These are phyloP conservation scores for Kryptopterus vitreolus DNA, from an alignment of 2,797 vertebrate species.

Conservation along the genomic window DNA sequence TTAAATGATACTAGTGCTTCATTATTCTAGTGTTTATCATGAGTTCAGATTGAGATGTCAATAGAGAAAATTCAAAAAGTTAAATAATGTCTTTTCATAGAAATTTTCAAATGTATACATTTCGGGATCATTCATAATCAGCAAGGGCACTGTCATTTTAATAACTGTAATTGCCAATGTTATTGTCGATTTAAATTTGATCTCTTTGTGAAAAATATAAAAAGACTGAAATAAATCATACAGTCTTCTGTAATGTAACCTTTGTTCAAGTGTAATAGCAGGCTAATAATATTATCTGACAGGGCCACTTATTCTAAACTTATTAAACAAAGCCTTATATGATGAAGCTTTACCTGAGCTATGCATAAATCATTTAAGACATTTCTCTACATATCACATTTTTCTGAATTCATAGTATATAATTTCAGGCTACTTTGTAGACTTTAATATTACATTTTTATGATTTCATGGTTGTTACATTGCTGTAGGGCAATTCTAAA, in stretches of 20 bases:
- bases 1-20: slow-evolving; percentile 11
- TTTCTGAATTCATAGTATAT: not conserved
- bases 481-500: slow-evolving; percentile 8
- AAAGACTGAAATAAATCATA: not conserved
- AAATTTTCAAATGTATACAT: not conserved
- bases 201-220: not conserved
- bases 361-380: slow-evolving; percentile 7
- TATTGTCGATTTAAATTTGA: not conserved
- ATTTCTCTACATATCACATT: slow-evolving; percentile 5
- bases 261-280: not conserved
- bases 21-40: not conserved
- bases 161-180: not conserved
- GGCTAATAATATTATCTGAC: not conserved
- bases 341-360: slow-evolving; percentile 32
- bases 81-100: not conserved
- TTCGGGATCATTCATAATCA: not conserved
- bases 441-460: slow-evolving; percentile 3
- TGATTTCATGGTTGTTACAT: not conserved
- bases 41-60: slow-evolving; percentile 6
- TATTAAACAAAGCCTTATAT: not conserved
- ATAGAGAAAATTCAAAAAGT: not conserved
- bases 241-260: not conserved
- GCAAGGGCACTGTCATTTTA: not conserved
- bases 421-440: not conserved
- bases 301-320: not conserved